Base-by-base conservation (phyloP, 2,797 vertebrate species). In the Scyliorhinus canicula region DNA sequence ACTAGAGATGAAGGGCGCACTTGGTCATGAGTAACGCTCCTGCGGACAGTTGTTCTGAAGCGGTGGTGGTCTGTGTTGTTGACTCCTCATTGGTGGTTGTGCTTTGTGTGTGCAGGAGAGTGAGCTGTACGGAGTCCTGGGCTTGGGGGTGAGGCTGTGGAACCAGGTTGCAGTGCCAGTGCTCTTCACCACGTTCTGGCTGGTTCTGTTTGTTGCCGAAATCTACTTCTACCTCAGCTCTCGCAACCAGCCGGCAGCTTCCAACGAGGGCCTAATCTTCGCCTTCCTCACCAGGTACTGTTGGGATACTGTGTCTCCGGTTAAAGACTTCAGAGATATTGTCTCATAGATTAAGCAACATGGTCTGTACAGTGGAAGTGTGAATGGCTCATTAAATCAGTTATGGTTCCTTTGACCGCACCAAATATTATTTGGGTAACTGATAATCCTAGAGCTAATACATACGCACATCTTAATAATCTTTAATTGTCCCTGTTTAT, bases 111-210 rank as follows among this genome's bases (percentile, higher is more conserved):
- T 60, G 82, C 96, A 98, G 98, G 97, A 97, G 5, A 96, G 97
- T 50, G 98, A 98, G 96, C 95, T 97, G 67, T 98, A 98, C 96
- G 95, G 97, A 74, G 96, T 98, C 82, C 96, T 98, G 95, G 97
- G 97, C 0, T 97, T 98, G 95, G 98, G 96, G 1, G 96, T 98
- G 96, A 97, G 97, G 52, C 97, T 98, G 31, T 99, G 98, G 98
- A 97, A 97, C 95, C 97, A 97, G 96, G 97, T 98, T 96, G 97
- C 98, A 0, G 95, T 99, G 95, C 98, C 98, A 0, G 96, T 97
- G 47, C 97, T 98, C 95, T 98, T 98, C 97, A 98, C 97, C 11
- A 96, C 98, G 95, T 99, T 98, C 97, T 99, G 98, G 98, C 96
- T 98, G 52, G 97, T 98, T 71, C 97, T 98, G 28, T 98, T 98